phyloP scores from a whole-genome alignment of 2,888 invertebrate genomes.

The Seladonia tumulorum region DNA sequence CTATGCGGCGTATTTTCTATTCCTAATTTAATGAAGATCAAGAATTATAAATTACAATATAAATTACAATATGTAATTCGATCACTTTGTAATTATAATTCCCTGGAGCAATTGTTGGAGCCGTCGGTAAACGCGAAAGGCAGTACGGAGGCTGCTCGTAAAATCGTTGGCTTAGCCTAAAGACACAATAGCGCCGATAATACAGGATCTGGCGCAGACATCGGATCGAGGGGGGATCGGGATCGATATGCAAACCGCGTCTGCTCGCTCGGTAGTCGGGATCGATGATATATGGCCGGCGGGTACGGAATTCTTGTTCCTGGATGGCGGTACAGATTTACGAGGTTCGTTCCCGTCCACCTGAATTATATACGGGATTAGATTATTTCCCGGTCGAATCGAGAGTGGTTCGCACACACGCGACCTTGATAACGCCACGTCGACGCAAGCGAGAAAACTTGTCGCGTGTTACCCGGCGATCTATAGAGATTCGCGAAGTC shows the following conservation, averaged over 20 bases:
- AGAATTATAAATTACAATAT: too few species aligned
- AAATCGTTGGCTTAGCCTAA: neutral
- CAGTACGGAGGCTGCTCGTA: neutral
- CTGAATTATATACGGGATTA: constrained; percentile 32
- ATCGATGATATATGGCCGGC: constrained; percentile 35
- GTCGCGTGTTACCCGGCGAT: neutral
- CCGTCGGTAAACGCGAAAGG: too few species aligned
- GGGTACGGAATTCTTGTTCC: constrained; percentile 34
- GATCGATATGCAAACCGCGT: constrained; percentile 4
- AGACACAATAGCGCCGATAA: neutral
- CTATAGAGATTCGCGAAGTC: constrained; percentile 9
- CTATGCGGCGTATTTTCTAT: too few species aligned
- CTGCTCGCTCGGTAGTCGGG: constrained; percentile 11
- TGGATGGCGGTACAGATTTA: constrained; percentile 35
- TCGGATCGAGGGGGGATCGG: neutral
- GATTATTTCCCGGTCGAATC: constrained; percentile 17
- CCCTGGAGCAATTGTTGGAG: too few species aligned
- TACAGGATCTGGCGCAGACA: constrained; percentile 5
- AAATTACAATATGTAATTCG: too few species aligned
- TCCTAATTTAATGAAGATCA: too few species aligned
- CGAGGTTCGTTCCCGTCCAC: constrained; percentile 11
- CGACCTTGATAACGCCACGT: constrained; percentile 38
- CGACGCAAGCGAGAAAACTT: neutral
- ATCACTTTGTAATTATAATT: too few species aligned
- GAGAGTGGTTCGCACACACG: too few species aligned